Base-by-base conservation (phyloP, 2,797 vertebrate species). In the Arrhamphus sclerolepis region DNA sequence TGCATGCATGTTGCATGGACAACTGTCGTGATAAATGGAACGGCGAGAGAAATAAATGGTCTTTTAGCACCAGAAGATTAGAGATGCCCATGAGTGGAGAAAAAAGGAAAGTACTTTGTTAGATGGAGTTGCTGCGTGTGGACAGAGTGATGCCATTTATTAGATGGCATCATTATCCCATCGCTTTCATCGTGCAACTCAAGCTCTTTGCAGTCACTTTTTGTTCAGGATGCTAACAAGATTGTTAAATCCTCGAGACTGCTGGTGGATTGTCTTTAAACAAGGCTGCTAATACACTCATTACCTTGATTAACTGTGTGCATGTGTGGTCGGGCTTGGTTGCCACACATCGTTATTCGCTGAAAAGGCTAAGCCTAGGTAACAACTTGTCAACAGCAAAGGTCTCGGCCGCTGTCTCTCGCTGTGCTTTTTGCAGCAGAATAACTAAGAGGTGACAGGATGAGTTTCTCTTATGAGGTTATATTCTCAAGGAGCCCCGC, bases 351-450 rank as follows among this genome's bases (percentile, higher is more conserved):
- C 73, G 84, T 88, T 87, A 88, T 64, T 69, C 62, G 48, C 61
- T 22, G 62, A 68, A 19, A 62, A 64, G 68, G 66, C 62, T 83
- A 78, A 86, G 75, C 53, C 60, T 28, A 48, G 59, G 64, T 28
- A 87, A 84, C 86, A 88, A 81, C 84, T 78, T 80, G 84, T 88
- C 82, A 87, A 75, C 78, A 74, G 60, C 54, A 80, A 83, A 81
- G 74, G 78, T 86, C 84, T 87, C 66, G 14, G 65, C 70, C 54
- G n/a, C 53, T 55, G 70, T 65, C 52, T 62, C 72, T 77, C 34
- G 63, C 67, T 67, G 61, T 67, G 66, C 65, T 58, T 81, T 82
- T 60, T 71, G 41, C 63, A 52, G 59, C 31, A 83, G 67, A 67
- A 72, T 42, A 46, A 75, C 50, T 16, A 44, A 61, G 41, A 72